Evolutionary conservation across 37 sponge, comb jelly and placozoan species (phyloP).

Genomic region (Chondrosia reniformis): DNA sequence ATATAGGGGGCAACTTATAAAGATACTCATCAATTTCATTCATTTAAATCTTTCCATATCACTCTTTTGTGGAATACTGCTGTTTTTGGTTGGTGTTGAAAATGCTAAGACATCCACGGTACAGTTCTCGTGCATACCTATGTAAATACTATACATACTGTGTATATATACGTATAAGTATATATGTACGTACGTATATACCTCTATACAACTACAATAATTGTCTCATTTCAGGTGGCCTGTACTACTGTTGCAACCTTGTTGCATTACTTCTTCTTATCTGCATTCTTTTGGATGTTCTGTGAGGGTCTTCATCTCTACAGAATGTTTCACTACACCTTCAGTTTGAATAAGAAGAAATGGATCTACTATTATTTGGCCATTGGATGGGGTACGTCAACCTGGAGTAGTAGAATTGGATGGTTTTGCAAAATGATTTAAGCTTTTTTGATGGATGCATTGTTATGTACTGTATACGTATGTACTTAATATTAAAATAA

Average conservation of each 20-base stretch:
- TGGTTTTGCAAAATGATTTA: background rate
- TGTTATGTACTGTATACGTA: background rate
- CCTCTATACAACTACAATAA: background rate
- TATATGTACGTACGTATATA: constrained; percentile 1
- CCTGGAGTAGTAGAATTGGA: background rate
- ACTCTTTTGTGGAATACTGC: background rate
- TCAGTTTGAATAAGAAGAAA: background rate
- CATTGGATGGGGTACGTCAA: background rate
- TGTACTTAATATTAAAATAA: too few relatives aligned
- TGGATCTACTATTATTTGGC: background rate
- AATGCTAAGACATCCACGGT: background rate
- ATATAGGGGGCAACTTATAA: background rate
- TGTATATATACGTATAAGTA: background rate
- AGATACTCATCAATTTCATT: background rate
- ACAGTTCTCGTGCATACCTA: background rate
- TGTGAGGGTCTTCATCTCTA: constrained; percentile 7
- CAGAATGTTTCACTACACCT: background rate
- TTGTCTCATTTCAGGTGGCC: background rate
- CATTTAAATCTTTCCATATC: constrained; percentile 7
- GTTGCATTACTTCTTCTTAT: constrained; percentile 18
- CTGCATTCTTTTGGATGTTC: constrained; percentile 5
- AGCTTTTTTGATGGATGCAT: background rate
- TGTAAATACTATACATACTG: background rate
- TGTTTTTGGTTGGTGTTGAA: constrained; percentile 4
- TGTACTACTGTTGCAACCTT: background rate